phyloP scores from a whole-genome alignment of 2,113 vertebrate species.

The Gorsachius goisagi region DNA sequence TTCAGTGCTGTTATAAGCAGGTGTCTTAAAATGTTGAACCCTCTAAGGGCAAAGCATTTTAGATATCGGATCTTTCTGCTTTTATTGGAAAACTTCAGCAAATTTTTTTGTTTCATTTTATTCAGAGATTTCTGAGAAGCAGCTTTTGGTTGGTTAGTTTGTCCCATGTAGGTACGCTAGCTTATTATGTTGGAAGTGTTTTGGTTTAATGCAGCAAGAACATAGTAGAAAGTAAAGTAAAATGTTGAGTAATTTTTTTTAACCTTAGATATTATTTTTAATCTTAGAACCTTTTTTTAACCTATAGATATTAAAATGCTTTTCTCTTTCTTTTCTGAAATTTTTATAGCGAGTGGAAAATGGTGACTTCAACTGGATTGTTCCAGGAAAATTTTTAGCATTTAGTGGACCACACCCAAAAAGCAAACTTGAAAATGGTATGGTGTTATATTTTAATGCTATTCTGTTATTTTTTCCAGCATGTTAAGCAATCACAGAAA shows the following conservation, averaged over 20 bases:
- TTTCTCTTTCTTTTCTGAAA: slow-evolving; percentile 42
- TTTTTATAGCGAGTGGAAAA: slow-evolving; percentile 91
- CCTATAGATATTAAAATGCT: slow-evolving; percentile 5
- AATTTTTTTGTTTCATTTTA: neutral
- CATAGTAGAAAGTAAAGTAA: neutral
- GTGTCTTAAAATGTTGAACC: neutral
- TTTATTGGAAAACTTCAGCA: neutral
- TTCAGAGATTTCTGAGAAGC: neutral
- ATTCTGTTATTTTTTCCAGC: neutral
- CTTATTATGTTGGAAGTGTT: neutral
- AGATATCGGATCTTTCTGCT: neutral
- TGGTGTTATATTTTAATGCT: slow-evolving; percentile 30
- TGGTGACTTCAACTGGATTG: slow-evolving; percentile 98
- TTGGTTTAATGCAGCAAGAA: neutral
- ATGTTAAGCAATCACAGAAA: neutral
- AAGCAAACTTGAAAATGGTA: slow-evolving; percentile 96
- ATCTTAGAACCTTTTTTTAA: too few relatives aligned
- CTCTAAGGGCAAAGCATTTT: neutral
- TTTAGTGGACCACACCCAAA: slow-evolving; percentile 97
- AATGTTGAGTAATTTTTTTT: neutral
- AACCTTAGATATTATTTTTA: too few relatives aligned
- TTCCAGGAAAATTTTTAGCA: slow-evolving; percentile 92
- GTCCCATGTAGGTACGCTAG: neutral
- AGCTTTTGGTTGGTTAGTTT: neutral
- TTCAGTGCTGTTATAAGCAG: neutral